Base-by-base conservation (phyloP, 2,888 invertebrate genomes). In the Seira musarum region DNA sequence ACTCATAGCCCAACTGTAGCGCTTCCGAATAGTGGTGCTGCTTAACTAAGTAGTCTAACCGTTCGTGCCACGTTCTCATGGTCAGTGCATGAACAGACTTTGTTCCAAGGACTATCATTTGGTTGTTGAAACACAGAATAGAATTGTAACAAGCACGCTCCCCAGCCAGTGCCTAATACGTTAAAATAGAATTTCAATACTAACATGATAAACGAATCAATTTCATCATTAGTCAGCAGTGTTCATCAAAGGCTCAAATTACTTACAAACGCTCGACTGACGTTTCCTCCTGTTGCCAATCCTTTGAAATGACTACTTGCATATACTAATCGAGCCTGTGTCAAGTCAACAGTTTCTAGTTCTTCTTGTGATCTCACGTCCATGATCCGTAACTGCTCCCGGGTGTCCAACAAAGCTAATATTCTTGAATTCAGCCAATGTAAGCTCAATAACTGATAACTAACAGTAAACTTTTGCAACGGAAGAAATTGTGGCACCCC, bases 261-360 rank as follows among this genome's bases (percentile, higher is more conserved):
- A 65, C 88, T 88, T 88, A 91, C 91, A 92, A 95, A 91, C 13
- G 95, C 95, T 88, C 92, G 91, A 88, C 93, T 93, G 82, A 94
- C 99, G 88, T 97, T 96, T 0, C 98, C 98, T 5, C 99, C 99
- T 0, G 98, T 98, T 82, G 97, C 97, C 57, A 98, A 90, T 0
- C 95, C 98, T 90, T 97, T 93, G 88, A 94, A 95, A 89, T 94
- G 95, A 61, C 96, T 95, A 40, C 95, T 95, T 63, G 94, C 94
- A 87, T 96, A 96, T 0, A 96, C 95, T 57, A 96, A 91, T 57
- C 94, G 93, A 17, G 95, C 94, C 87, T 92, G 92, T 40, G 94
- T 93, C 85, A 96, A 91, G 88, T 97, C 96, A 83, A 95, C 90
- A 24, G 93, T 91, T 89, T 96, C 96, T 21, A 95, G 90, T 89